phyloP scores from a whole-genome alignment of 2,888 invertebrate genomes.

The Dasypolia templi region DNA sequence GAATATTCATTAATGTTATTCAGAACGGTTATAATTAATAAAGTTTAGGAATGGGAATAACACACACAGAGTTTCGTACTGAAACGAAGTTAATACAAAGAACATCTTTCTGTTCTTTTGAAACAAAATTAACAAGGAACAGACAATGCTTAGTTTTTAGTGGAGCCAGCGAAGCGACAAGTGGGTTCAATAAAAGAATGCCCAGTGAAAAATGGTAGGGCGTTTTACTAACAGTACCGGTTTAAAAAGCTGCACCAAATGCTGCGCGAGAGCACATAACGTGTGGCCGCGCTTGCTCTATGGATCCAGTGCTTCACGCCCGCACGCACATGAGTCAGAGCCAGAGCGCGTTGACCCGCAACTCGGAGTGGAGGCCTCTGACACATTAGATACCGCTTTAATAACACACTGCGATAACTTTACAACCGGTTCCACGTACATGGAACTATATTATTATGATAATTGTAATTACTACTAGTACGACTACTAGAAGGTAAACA shows the following conservation, averaged over 20 bases:
- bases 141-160: conserved; percentile 30
- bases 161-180: conserved; percentile 36
- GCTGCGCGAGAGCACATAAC: conserved; percentile 71
- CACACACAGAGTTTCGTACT: conserved; percentile 14
- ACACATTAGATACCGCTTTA: conserved; percentile 66
- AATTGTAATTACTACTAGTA: conserved; percentile 71
- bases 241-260: conserved; percentile 64
- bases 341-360: conserved; percentile 86
- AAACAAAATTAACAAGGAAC: conserved; percentile 38
- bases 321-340: conserved; percentile 74
- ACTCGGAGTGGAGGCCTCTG: conserved; percentile 73
- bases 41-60: conserved; percentile 22
- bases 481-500: conserved; percentile 70
- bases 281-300: conserved; percentile 63
- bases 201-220: conserved; percentile 47
- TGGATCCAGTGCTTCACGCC: conserved; percentile 51
- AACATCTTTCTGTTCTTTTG: conserved; percentile 11
- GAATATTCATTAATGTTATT: conserved; percentile 49
- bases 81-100: conserved; percentile 14
- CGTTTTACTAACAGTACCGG: conserved; percentile 59
- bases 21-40: conserved; percentile 33
- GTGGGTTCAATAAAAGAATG: conserved; percentile 52
- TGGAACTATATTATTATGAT: conserved; percentile 72
- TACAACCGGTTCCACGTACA: conserved; percentile 77
- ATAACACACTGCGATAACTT: conserved; percentile 70